A percentile compares a stretch with the other conserved stretches of the same genome.
Evolutionary conservation across 37 sponge, comb jelly and placozoan genomes (phyloP).

Genomic region (Spongia lamella): DNA sequence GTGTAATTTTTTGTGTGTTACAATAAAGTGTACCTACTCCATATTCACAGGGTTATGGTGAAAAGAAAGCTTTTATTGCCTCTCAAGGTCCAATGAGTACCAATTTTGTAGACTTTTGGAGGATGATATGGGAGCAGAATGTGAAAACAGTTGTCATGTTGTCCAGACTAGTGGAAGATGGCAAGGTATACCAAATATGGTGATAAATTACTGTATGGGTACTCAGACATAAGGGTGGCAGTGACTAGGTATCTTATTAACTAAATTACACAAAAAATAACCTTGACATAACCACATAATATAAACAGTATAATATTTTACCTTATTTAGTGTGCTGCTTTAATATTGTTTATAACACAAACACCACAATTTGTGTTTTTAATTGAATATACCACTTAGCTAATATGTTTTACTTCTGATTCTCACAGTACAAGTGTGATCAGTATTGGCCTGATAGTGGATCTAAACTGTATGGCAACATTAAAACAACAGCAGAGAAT

Average conservation of each 20-base stretch:
- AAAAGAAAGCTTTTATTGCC: constrained; percentile 3
- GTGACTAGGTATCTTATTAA: too few species aligned
- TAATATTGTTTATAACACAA: too few species aligned
- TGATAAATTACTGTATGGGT: too few species aligned
- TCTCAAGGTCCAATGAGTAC: constrained; percentile 1
- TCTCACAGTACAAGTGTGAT: not conserved
- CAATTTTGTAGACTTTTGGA: constrained; percentile 5
- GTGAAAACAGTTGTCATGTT: not conserved
- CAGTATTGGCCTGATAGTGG: constrained; percentile 31
- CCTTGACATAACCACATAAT: too few species aligned
- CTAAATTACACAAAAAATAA: too few species aligned
- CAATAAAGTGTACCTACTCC: too few species aligned
- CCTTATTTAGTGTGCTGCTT: too few species aligned
- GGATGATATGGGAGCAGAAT: constrained; percentile 2
- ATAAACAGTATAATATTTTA: too few species aligned
- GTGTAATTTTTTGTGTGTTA: not conserved
- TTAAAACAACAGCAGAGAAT: constrained; percentile 1
- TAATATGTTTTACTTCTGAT: not conserved
- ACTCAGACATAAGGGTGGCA: too few species aligned
- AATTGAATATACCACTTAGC: too few species aligned
- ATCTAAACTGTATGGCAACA: constrained; percentile 5
- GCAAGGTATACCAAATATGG: constrained; percentile 5
- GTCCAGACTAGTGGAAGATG: not conserved
- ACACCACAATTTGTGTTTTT: too few species aligned
- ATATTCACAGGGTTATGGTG: not conserved